These are phyloP conservation scores for Neosalanx taihuensis DNA, from an alignment of 2,797 vertebrate species.

Conservation along the genomic window DNA sequence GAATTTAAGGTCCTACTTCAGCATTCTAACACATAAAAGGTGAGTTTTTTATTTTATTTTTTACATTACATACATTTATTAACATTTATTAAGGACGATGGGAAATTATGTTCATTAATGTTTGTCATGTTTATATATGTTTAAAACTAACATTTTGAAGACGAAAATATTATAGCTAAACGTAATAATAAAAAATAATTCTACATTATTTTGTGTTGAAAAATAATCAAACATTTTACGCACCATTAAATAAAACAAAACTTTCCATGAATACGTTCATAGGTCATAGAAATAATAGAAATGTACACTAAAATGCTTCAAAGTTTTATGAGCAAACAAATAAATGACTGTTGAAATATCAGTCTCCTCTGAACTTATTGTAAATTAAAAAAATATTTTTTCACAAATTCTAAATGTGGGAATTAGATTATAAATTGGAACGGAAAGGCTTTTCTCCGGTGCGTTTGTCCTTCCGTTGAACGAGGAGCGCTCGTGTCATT, in stretches of 20 bases:
- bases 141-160: too few species aligned
- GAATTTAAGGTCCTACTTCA: conserved; percentile 17
- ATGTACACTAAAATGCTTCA: too few species aligned
- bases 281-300: too few species aligned
- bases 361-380: too few species aligned
- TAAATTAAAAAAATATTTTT: neutral
- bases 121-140: too few species aligned
- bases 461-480: neutral
- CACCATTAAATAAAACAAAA: neutral
- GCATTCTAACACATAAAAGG: conserved; percentile 26
- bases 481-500: neutral
- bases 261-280: neutral
- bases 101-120: neutral
- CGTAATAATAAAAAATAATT: neutral
- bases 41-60: conserved; percentile 32
- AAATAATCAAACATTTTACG: neutral
- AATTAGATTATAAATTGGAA: neutral
- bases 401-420: neutral
- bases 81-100: neutral
- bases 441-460: neutral
- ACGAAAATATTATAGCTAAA: neutral
- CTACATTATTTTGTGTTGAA: neutral
- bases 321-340: too few species aligned
- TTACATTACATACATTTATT: too few species aligned
- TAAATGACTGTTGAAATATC: too few species aligned